Base-by-base conservation (phyloP, 2,113 vertebrate genomes). In the Rhea pennata region DNA sequence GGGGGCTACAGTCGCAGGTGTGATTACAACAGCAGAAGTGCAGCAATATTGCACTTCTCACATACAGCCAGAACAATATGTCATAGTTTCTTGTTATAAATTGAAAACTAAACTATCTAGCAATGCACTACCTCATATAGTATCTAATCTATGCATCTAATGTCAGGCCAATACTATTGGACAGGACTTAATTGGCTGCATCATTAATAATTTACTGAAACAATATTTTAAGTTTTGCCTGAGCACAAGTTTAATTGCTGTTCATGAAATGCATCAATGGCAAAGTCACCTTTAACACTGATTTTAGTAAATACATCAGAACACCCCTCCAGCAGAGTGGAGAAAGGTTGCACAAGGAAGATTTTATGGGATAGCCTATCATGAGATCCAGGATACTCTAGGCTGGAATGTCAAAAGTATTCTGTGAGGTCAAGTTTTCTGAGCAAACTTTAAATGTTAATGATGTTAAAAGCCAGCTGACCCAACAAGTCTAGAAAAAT, bases 171-270 rank as follows among this genome's bases (percentile, higher is more conserved):
- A 91, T 58, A 9, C 62, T 20, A 93, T 70, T 85, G 91, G 77
- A 62, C 81, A 82, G 54, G 92, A 89, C 78, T 31, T 59, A 89
- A 46, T 81, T 74, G 71, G 80, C 44, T 87, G 62, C 50, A 66
- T 40, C 3, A n/a, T 95, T 94, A 96, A 96, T 96, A 83, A 94
- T 95, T 96, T 73, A 96, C 93, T 44, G 19, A 78, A 92, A 84
- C 29, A 73, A 29, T 89, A 89, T 79, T 96, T 91, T 84, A 80
- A 50, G 62, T 92, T 94, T 84, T 80, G 62, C 83, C 83, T 40
- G 50, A 48, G 74, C 80, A 85, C 88, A 73, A 46, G 48, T 71
- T 94, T 92, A 95, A 96, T 79, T 81, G 83, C 56, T 87, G 10
- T 83, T 92, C 70, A 20, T 87, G 54, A 95, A 94, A 94, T n/a